Conservation (phyloP, 2,888 invertebrate species). For the Drosophila mimica region DNA sequence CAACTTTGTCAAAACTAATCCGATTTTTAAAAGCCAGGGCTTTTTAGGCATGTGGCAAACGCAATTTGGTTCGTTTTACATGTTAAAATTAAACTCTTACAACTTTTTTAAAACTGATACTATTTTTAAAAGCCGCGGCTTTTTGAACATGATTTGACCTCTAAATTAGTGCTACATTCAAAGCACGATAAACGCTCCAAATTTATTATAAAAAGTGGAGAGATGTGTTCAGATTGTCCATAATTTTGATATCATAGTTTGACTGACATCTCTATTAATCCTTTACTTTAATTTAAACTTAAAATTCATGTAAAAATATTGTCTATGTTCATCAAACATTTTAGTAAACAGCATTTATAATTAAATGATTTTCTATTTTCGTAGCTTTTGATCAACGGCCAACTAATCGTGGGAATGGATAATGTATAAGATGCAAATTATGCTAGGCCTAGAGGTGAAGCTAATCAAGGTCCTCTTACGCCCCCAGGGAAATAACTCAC, state of each 20-base stretch:
- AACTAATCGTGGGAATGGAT: slow-evolving; percentile 62
- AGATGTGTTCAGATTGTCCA: no score
- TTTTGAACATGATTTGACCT: no score
- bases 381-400: neutral
- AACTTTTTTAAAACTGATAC: neutral
- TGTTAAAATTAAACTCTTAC: no score
- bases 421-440: slow-evolving; percentile 51
- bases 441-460: neutral
- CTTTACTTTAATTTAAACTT: neutral
- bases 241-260: no score
- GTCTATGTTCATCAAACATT: neutral
- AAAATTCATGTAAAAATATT: neutral
- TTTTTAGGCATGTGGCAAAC: no score
- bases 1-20: neutral
- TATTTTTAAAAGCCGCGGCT: neutral
- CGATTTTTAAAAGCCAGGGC: no score
- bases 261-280: no score
- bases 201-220: no score
- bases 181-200: no score
- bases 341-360: neutral
- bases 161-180: no score
- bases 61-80: neutral
- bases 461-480: slow-evolving; percentile 57
- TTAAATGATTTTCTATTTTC: neutral
- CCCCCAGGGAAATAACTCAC: slow-evolving; percentile 55